Percentiles rank a stretch among this genome's conserved stretches.
phyloP scores from a whole-genome alignment of 2,113 vertebrate species.

The Mirza zaza region DNA sequence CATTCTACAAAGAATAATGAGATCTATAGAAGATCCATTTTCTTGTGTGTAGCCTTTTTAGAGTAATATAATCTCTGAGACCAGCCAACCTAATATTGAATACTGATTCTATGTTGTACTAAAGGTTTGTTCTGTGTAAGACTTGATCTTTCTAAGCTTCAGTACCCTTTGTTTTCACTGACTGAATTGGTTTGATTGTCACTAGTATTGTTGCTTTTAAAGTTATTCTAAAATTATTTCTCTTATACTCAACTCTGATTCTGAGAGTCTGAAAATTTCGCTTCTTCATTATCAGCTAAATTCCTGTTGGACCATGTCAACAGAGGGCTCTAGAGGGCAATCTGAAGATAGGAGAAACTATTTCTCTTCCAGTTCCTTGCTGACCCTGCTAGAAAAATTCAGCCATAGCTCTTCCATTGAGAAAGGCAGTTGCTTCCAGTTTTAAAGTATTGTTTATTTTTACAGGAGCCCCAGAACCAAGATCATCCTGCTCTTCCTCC shows the following conservation, averaged over 20 bases:
- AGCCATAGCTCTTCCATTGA: accelerated
- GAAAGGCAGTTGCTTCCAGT: not conserved
- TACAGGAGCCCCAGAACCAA: not conserved
- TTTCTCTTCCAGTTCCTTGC: not conserved
- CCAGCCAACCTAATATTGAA: not conserved
- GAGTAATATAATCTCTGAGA: not conserved
- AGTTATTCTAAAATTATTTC: not conserved
- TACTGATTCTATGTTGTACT: not conserved
- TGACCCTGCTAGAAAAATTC: not conserved
- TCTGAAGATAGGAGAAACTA: not conserved
- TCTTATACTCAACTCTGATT: not conserved
- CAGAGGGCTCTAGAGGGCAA: not conserved
- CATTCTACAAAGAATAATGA: not conserved
- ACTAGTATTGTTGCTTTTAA: not conserved
- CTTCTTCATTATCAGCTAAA: not conserved
- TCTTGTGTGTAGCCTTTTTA: not conserved
- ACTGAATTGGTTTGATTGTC: not conserved
- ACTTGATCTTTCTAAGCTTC: not conserved
- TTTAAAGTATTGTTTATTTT: not conserved
- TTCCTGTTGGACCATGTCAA: not conserved
- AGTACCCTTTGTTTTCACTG: not conserved
- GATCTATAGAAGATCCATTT: not conserved
- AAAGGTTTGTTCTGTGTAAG: not conserved
- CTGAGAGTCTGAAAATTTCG: not conserved
- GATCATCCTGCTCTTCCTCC: not conserved